These are phyloP conservation scores for Caenorhabditis remanei DNA, from an alignment of 1,140 invertebrate genomes.

Conservation along the genomic window DNA sequence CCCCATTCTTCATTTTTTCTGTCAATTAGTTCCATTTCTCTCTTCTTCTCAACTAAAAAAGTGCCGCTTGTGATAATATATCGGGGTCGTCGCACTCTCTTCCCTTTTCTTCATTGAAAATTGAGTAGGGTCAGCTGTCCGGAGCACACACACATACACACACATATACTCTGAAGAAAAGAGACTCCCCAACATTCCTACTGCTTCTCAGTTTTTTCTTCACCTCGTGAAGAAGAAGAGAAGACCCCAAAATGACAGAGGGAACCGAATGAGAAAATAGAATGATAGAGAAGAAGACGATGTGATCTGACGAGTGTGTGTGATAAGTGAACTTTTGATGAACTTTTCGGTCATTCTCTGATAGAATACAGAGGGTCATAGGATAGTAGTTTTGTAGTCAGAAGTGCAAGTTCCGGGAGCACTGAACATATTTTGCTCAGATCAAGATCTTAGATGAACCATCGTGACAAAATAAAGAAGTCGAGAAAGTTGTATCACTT, in stretches of 20 bases:
- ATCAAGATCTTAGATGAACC: too few relatives aligned
- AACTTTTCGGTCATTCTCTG: conserved; percentile 32
- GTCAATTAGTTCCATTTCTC: neutral
- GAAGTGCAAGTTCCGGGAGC: neutral
- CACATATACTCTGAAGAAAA: neutral
- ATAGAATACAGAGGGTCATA: neutral
- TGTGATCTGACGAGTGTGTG: neutral
- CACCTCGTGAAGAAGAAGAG: neutral
- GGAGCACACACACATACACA: conserved; percentile 19
- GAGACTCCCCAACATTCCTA: conserved; percentile 38
- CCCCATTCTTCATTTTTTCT: neutral
- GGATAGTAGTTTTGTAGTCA: neutral
- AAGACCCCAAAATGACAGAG: conserved; percentile 2
- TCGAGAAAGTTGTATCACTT: too few relatives aligned
- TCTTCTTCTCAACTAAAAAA: neutral
- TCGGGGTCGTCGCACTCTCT: conserved; percentile 5
- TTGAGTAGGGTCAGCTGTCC: conserved; percentile 54
- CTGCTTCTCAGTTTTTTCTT: conserved; percentile 12
- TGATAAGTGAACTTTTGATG: conserved; percentile 32
- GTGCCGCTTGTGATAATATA: conserved; percentile 20
- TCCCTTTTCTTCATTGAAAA: conserved; percentile 16
- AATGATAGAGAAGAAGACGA: neutral
- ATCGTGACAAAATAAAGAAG: too few relatives aligned
- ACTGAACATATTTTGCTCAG: neutral
- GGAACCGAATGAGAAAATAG: neutral